Conservation (phyloP, 2,113 vertebrate genomes). For the Columba livia region DNA sequence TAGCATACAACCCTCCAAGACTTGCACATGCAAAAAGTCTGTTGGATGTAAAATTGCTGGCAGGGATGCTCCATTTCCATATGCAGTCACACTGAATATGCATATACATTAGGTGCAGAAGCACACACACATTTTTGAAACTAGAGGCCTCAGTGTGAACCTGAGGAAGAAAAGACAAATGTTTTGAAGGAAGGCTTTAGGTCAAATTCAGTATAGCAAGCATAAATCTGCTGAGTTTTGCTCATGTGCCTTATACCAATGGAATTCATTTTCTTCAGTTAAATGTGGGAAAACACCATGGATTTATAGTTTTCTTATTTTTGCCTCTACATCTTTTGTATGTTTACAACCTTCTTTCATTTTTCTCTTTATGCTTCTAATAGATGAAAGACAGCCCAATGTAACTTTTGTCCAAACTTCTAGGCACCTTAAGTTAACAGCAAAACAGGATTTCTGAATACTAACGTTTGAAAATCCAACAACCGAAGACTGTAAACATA, state of each 20-base stretch:
- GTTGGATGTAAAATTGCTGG: slow-evolving; percentile 42
- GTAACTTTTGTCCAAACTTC: neutral
- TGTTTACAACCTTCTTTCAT: neutral
- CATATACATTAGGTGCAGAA: slow-evolving; percentile 32
- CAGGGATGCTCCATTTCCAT: slow-evolving; percentile 35
- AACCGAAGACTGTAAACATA: slow-evolving; percentile 33
- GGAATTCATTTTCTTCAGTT: neutral
- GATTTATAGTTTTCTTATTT: slow-evolving; percentile 40
- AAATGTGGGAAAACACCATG: neutral
- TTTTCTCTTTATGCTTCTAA: neutral
- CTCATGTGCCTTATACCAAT: neutral
- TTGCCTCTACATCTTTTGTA: neutral
- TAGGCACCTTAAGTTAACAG: neutral
- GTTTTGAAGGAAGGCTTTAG: neutral
- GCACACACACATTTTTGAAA: neutral
- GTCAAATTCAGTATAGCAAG: neutral
- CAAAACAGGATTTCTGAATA: neutral
- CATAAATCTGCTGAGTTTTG: neutral
- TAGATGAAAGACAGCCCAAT: neutral
- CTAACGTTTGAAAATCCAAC: slow-evolving; percentile 38
- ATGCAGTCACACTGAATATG: slow-evolving; percentile 24
- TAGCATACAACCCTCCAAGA: neutral
- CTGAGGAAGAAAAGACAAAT: slow-evolving; percentile 45
- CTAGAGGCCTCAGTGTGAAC: slow-evolving; percentile 26
- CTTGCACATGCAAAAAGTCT: neutral